These are phyloP conservation scores for Typhlichthys subterraneus DNA, from an alignment of 2,797 vertebrate species.

Conservation along the genomic window DNA sequence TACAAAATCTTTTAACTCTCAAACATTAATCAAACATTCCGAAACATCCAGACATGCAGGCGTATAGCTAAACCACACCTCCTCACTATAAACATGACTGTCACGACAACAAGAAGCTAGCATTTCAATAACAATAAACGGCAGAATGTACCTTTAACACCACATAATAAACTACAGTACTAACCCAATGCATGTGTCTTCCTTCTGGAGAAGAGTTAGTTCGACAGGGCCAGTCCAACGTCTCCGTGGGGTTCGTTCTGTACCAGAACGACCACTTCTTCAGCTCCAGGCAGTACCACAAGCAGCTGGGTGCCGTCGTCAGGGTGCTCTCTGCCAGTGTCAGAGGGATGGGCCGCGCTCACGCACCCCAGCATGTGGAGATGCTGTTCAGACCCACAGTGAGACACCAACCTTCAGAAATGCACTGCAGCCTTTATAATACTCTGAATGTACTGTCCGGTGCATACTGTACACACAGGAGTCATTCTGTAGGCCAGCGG, in stretches of 20 bases:
- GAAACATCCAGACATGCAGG: too few species aligned
- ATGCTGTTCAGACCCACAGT: conserved; percentile 51
- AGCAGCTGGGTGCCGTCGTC: conserved; percentile 7
- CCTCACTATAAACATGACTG: too few species aligned
- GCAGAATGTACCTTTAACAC: too few species aligned
- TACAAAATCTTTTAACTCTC: too few species aligned
- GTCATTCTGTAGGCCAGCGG: too few species aligned
- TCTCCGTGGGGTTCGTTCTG: conserved; percentile 64
- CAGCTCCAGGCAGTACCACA: conserved; percentile 39
- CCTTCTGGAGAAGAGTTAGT: background rate
- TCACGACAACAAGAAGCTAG: too few species aligned
- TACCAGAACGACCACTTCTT: conserved; percentile 72
- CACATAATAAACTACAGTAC: background rate
- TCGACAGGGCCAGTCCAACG: background rate
- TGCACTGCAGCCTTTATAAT: background rate
- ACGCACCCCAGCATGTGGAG: conserved; percentile 28
- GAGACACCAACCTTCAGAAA: background rate
- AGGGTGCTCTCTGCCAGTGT: conserved; percentile 59
- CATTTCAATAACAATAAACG: too few species aligned
- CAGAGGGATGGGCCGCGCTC: background rate
- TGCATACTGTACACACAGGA: background rate
- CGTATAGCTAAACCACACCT: too few species aligned
- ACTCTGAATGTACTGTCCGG: background rate
- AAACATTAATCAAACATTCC: too few species aligned
- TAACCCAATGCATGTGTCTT: background rate